phyloP scores from a whole-genome alignment of 2,797 vertebrate genomes.

The Notamacropus eugenii region DNA sequence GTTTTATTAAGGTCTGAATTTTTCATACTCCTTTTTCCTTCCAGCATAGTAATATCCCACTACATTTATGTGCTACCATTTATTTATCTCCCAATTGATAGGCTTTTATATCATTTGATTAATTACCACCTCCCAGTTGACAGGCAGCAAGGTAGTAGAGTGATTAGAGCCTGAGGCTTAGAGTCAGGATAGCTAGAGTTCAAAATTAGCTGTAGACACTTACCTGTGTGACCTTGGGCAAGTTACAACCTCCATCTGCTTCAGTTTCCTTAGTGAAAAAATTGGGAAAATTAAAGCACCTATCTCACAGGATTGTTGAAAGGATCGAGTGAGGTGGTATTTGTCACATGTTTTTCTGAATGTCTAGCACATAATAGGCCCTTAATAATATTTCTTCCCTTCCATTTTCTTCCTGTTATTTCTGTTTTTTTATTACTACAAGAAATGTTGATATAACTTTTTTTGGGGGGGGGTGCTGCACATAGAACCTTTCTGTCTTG shows the following conservation, averaged over 20 bases:
- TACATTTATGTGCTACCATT: background rate
- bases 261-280: background rate
- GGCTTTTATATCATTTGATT: background rate
- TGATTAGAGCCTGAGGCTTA: background rate
- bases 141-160: background rate
- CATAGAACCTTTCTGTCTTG: background rate
- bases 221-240: no score
- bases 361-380: background rate
- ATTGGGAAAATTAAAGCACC: background rate
- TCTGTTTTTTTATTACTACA: background rate
- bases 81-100: background rate
- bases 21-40: background rate
- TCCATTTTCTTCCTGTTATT: background rate
- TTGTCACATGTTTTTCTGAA: background rate
- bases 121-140: background rate
- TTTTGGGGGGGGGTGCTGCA: background rate
- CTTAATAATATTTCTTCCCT: background rate
- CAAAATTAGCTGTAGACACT: background rate
- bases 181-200: background rate
- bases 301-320: background rate
- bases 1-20: background rate
- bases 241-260: background rate
- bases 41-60: background rate
- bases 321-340: background rate
- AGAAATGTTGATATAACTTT: background rate